Evolutionary conservation across 2,797 vertebrate species (phyloP), one percentile per base, ranked within the genome.

Genomic region (Schizopygopsis pylzovi): DNA sequence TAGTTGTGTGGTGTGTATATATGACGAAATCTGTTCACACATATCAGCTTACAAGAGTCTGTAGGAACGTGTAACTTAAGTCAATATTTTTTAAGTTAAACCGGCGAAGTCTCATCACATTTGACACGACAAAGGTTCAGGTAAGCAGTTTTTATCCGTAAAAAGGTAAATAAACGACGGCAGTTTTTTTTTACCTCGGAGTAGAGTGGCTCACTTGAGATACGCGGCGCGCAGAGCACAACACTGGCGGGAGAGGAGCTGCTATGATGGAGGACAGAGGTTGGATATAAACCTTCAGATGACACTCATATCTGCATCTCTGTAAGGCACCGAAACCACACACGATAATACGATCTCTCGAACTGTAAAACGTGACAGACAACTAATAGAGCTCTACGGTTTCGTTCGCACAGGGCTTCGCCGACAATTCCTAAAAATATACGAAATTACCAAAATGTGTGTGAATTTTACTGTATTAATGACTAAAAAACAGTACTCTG

Each of bases 1-100:
- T 95, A 95, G 95, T 95, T 96, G 96, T 96, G 96, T 96, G 92
- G 94, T 95, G 95, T 96, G 95, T 94, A 95, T 94, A 95, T 92
- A 92, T 95, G 93, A 95, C 94, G 93, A 93, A 95, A 94, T 16
- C 3, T 9, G 63, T 33, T 65, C 25, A 8, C 25, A 28, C 61
- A 15, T 33, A 33, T 6, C n/a, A 28, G 28, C 63, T 65, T 65
- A 16, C 63, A 65, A 33, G 12, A 28, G 12, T 56, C 20, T 56
- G 18, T 8, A 59, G 9, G 22, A n/a, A 59, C 1, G 10, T n/a
- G 9, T 37, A 37, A 37, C 28, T 37, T 0, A 16, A 18, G 15
- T 16, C 13, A 67, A 6, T 13, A 61, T 2, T 12, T 12, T 11
- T 1, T 0, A 25, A 25, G 22, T n/a, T n/a, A 59, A 16, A 3